Conservation (phyloP, 2,888 invertebrate genomes). For the Agrotis puta region DNA sequence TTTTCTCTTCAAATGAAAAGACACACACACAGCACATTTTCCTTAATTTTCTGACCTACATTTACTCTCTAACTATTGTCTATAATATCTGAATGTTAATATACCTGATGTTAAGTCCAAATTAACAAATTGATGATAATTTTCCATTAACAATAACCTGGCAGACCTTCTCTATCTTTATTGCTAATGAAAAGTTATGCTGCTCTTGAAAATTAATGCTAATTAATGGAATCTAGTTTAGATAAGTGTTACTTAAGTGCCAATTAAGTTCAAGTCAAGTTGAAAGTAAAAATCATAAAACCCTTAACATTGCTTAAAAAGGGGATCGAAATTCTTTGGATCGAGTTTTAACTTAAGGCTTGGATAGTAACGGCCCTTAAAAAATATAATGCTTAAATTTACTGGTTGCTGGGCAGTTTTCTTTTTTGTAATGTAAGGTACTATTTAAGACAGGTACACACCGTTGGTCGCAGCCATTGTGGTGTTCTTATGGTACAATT, state of each 20-base stretch:
- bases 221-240: conserved; percentile 31
- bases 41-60: not conserved
- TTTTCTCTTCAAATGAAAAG: too few species aligned
- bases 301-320: not conserved
- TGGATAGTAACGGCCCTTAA: not conserved
- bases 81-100: not conserved
- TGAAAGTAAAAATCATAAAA: conserved; percentile 11
- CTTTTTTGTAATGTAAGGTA: too few species aligned
- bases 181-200: conserved; percentile 20
- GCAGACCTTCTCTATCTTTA: conserved; percentile 19
- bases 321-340: conserved; percentile 6
- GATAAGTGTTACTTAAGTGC: conserved; percentile 10
- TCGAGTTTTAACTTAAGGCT: not conserved
- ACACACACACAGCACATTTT: not conserved
- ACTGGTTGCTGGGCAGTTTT: not conserved
- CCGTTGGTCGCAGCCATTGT: too few species aligned
- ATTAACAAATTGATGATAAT: conserved; percentile 18
- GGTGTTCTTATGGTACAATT: too few species aligned
- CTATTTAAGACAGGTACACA: too few species aligned
- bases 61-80: not conserved
- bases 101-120: not conserved
- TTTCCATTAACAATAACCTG: conserved; percentile 28
- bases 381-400: not conserved
- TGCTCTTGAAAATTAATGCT: conserved; percentile 16
- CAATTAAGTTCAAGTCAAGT: not conserved